phyloP scores from a whole-genome alignment of 2,797 vertebrate species.

The Presbytis comata region DNA sequence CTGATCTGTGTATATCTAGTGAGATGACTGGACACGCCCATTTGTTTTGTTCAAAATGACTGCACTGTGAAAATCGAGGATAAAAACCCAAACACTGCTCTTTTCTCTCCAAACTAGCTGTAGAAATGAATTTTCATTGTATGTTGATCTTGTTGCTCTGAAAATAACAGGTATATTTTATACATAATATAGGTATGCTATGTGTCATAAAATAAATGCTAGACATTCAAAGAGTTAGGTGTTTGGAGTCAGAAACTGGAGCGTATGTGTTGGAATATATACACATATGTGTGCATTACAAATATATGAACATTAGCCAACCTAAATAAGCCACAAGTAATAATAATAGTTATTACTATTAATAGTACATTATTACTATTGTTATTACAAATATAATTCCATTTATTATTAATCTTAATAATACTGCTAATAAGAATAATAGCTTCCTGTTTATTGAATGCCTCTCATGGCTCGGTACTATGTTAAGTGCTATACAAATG shows the following conservation, averaged over 20 bases:
- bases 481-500: not conserved
- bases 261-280: not conserved
- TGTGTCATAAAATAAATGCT: not conserved
- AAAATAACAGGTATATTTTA: not conserved
- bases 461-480: not conserved
- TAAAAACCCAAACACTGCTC: not conserved
- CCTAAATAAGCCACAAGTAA: not conserved
- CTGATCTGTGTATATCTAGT: not conserved
- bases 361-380: no score
- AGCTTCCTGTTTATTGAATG: not conserved
- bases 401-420: not conserved
- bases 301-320: not conserved
- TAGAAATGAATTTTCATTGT: not conserved
- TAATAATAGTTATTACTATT: not conserved
- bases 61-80: not conserved
- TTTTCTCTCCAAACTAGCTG: not conserved
- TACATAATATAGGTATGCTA: not conserved
- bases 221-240: not conserved
- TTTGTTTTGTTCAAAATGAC: not conserved
- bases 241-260: not conserved
- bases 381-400: not conserved
- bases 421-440: not conserved
- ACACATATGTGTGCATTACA: not conserved
- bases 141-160: not conserved
- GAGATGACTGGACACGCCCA: not conserved